phyloP scores from a whole-genome alignment of 2,113 vertebrate species.

The Emydocephalus ijimae region DNA sequence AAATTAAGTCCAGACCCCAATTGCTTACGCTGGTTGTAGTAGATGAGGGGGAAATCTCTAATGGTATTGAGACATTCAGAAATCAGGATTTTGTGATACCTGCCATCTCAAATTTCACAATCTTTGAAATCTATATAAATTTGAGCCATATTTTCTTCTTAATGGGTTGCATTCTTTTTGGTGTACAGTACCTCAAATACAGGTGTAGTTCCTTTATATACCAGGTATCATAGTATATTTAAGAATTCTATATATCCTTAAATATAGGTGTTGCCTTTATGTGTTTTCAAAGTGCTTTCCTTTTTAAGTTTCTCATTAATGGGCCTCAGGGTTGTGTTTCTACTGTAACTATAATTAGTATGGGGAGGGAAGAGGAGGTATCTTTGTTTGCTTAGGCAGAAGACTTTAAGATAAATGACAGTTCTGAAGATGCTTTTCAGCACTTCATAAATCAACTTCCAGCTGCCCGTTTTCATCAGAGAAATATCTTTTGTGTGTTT shows the following conservation, averaged over 20 bases:
- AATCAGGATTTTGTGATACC: neutral
- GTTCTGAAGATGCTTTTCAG: slow-evolving; percentile 79
- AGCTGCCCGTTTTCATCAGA: slow-evolving; percentile 63
- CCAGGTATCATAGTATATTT: neutral
- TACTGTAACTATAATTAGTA: slow-evolving; percentile 66
- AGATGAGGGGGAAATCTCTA: neutral
- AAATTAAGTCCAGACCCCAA: neutral
- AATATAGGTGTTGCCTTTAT: neutral
- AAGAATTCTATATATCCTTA: neutral
- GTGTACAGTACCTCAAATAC: neutral
- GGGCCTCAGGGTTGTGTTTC: slow-evolving; percentile 63
- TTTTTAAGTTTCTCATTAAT: slow-evolving; percentile 24
- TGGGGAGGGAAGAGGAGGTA: slow-evolving; percentile 27
- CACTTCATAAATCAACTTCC: slow-evolving; percentile 78
- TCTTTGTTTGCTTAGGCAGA: slow-evolving; percentile 80
- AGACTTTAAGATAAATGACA: slow-evolving; percentile 77
- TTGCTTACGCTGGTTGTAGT: neutral
- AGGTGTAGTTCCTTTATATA: neutral
- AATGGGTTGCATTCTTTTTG: neutral
- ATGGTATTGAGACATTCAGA: neutral
- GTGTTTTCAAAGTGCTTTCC: neutral
- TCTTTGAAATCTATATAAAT: neutral
- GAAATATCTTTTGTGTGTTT: slow-evolving; percentile 52
- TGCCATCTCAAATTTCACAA: neutral
- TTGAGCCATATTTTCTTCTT: neutral